A percentile compares a stretch with the other conserved stretches of the same genome.
phyloP scores from a whole-genome alignment of 2,888 invertebrate species.

The Sipha maydis region DNA sequence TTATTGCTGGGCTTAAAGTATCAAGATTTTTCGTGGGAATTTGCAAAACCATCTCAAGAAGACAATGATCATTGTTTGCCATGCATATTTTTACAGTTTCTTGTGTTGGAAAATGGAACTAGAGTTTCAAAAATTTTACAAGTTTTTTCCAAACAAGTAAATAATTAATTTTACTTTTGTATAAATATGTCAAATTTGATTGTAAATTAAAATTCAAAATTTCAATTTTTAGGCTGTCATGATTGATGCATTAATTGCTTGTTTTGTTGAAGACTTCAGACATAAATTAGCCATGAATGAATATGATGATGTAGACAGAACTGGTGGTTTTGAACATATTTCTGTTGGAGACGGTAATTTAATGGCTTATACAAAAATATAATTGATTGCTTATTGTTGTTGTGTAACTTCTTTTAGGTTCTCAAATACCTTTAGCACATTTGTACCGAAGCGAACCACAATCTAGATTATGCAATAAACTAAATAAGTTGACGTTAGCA shows the following conservation, averaged over 20 bases:
- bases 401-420: conserved; percentile 67
- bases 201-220: background rate
- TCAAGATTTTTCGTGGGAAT: conserved; percentile 93
- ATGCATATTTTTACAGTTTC: conserved; percentile 91
- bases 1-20: conserved; percentile 85
- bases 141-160: conserved; percentile 72
- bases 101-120: conserved; percentile 80
- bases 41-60: conserved; percentile 86
- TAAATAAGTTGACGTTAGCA: conserved; percentile 85
- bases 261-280: conserved; percentile 82
- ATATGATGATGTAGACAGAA: conserved; percentile 69
- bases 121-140: conserved; percentile 83
- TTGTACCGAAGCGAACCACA: conserved; percentile 69
- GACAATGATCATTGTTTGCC: conserved; percentile 85
- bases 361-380: background rate
- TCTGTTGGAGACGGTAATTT: conserved; percentile 67
- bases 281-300: conserved; percentile 68
- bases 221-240: conserved; percentile 74
- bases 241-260: conserved; percentile 87
- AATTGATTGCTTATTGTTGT: background rate
- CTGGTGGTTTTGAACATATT: conserved; percentile 65
- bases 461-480: conserved; percentile 73
- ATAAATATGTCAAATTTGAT: conserved; percentile 68
- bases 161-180: conserved; percentile 70
- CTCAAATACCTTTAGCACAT: conserved; percentile 68